Conservation (phyloP, 2,113 vertebrate genomes). For the Cyanistes caeruleus region DNA sequence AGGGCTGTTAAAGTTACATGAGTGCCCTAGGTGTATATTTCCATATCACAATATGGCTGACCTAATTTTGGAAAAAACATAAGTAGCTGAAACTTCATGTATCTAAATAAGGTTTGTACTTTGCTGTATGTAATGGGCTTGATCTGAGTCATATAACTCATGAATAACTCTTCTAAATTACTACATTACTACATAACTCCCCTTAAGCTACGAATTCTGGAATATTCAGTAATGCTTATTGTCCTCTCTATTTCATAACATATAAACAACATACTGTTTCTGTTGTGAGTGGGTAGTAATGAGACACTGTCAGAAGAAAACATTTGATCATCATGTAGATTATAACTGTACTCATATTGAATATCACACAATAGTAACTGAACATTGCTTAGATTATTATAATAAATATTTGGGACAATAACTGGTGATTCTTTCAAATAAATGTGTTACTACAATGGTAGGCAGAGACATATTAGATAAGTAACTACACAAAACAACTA, state of each 20-base stretch:
- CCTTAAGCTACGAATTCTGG: neutral
- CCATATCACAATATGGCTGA: neutral
- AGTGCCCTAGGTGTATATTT: neutral
- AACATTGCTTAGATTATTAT: neutral
- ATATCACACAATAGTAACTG: neutral
- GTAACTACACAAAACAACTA: neutral
- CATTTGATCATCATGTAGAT: neutral
- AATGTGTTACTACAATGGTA: neutral
- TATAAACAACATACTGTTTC: neutral
- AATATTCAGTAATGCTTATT: neutral
- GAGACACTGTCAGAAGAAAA: neutral
- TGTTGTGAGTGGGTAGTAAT: neutral
- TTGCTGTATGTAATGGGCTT: neutral
- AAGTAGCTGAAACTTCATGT: neutral
- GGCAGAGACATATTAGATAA: neutral
- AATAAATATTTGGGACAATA: neutral
- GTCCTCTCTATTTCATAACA: neutral
- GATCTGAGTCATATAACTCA: neutral
- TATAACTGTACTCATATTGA: neutral
- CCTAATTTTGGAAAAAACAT: slow-evolving; percentile 18
- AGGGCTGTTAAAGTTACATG: neutral
- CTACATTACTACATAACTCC: neutral
- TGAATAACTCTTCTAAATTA: neutral
- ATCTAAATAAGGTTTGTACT: neutral
- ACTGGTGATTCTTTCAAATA: neutral